These are phyloP conservation scores for Ivindomyrus marchei DNA, from an alignment of 2,113 vertebrate species.

Conservation along the genomic window DNA sequence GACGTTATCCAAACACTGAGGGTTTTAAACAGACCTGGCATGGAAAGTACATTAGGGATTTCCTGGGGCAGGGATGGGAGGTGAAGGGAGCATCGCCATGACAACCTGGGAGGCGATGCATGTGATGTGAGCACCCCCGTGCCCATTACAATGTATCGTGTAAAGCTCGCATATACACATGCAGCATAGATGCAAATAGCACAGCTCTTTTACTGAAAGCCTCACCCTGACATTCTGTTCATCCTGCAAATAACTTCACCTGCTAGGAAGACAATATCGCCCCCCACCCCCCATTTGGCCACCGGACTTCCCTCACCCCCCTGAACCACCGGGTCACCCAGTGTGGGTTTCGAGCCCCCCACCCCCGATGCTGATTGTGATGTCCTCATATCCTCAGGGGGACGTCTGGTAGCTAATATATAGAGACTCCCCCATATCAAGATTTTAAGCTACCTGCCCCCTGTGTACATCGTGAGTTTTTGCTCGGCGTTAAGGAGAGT, in stretches of 20 bases:
- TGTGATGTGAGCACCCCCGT: not conserved
- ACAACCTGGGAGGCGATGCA: not conserved
- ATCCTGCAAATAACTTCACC: not conserved
- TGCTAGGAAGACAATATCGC: not conserved
- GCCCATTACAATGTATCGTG: not conserved
- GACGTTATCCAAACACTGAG: not conserved
- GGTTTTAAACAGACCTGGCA: conserved; percentile 7
- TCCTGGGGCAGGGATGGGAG: not conserved
- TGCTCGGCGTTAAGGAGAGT: not conserved
- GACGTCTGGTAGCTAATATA: not conserved
- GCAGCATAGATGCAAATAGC: not conserved
- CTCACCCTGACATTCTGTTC: not conserved
- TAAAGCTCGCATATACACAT: not conserved
- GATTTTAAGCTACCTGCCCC: not conserved
- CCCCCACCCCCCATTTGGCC: not conserved
- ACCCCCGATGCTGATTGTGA: not conserved
- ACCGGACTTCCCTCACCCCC: not conserved
- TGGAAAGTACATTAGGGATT: not conserved
- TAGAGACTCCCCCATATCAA: not conserved
- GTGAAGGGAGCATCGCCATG: not conserved
- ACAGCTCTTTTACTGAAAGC: not conserved
- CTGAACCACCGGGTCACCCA: not conserved
- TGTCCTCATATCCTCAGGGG: not conserved
- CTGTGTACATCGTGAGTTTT: not conserved
- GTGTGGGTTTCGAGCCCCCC: not conserved